These are phyloP conservation scores for Nannoperca australis DNA, from an alignment of 2,797 vertebrate species.

Conservation along the genomic window DNA sequence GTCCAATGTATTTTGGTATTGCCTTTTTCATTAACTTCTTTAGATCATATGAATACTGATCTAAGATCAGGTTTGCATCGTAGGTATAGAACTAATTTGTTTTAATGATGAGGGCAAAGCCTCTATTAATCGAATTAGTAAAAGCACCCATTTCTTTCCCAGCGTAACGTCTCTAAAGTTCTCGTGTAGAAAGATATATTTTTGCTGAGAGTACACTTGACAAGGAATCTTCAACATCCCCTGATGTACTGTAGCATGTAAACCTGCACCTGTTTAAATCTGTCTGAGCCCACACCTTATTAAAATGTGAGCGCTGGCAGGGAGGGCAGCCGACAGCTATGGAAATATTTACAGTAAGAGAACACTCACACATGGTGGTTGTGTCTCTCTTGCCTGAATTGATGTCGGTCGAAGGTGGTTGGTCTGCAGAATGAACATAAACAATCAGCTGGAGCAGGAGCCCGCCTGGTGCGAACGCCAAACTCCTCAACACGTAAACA, in stretches of 20 bases:
- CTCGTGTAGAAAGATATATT: neutral
- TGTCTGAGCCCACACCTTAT: conserved; percentile 57
- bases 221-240: conserved; percentile 37
- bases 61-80: neutral
- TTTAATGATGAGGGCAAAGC: neutral
- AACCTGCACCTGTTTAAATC: conserved; percentile 43
- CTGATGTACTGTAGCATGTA: conserved; percentile 21
- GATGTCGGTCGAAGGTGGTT: conserved; percentile 75
- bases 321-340: conserved; percentile 77
- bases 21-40: neutral
- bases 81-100: neutral
- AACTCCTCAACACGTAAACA: conserved; percentile 62
- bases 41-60: neutral
- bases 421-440: conserved; percentile 79
- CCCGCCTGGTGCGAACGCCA: conserved; percentile 64
- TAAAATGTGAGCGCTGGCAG: conserved; percentile 61
- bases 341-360: conserved; percentile 86
- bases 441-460: conserved; percentile 73
- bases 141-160: neutral
- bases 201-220: conserved; percentile 13
- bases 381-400: conserved; percentile 72
- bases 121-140: neutral
- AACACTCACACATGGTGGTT: conserved; percentile 69
- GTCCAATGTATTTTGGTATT: neutral
- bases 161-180: neutral